These are phyloP conservation scores for Drosophila malerkotliana DNA, from an alignment of 1,140 invertebrate species.

Conservation along the genomic window DNA sequence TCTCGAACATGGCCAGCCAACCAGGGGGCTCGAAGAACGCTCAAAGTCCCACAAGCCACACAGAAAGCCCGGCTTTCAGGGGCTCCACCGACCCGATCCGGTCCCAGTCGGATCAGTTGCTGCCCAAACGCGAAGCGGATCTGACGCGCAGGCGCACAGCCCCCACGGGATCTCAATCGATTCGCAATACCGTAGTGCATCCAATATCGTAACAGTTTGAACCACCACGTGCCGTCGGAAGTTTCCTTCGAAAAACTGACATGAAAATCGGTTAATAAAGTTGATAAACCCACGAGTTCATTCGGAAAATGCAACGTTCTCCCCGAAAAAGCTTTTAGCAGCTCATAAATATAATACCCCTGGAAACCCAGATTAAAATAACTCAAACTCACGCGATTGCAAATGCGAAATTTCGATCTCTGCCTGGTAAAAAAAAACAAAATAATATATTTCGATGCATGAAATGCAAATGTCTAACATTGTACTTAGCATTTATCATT, in stretches of 20 bases:
- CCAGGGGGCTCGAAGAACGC: slow-evolving; percentile 64
- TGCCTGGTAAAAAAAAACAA: slow-evolving; percentile 14
- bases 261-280: slow-evolving; percentile 8
- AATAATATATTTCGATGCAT: slow-evolving; percentile 33
- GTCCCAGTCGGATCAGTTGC: slow-evolving; percentile 49
- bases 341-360: slow-evolving; percentile 38
- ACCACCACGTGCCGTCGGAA: slow-evolving; percentile 47
- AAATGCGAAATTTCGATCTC: slow-evolving; percentile 36
- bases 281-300: slow-evolving; percentile 19
- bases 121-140: slow-evolving; percentile 57
- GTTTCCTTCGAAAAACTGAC: slow-evolving; percentile 1
- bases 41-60: slow-evolving; percentile 41
- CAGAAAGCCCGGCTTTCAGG: slow-evolving; percentile 48
- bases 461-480: slow-evolving; percentile 59
- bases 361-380: slow-evolving; percentile 34
- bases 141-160: slow-evolving; percentile 67
- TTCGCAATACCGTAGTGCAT: slow-evolving; percentile 1
- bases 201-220: slow-evolving; percentile 38
- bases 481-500: slow-evolving; percentile 62
- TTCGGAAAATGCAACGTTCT: slow-evolving; percentile 10
- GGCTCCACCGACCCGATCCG: slow-evolving; percentile 13
- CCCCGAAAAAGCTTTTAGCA: slow-evolving; percentile 33
- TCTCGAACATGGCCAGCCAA: slow-evolving; percentile 43
- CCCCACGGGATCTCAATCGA: slow-evolving; percentile 27
- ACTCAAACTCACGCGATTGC: slow-evolving; percentile 64